phyloP scores from a whole-genome alignment of 2,888 invertebrate species.

The Sturmia bella region DNA sequence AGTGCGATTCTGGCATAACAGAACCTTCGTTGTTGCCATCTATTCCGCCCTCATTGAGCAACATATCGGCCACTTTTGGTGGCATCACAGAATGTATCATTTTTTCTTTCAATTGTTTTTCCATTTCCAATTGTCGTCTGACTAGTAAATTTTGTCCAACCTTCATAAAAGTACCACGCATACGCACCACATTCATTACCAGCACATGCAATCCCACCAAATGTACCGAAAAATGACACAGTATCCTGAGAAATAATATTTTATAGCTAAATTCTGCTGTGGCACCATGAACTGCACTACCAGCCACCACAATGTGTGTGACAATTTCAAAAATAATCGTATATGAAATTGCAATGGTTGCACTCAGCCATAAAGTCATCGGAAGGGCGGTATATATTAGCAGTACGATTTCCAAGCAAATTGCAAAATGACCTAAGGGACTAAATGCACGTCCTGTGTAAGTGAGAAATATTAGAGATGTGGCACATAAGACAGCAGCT shows the following conservation, averaged over 20 bases:
- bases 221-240: conserved; percentile 94
- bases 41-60: conserved; percentile 88
- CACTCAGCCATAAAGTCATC: conserved; percentile 92
- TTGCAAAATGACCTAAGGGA: conserved; percentile 90
- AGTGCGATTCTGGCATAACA: conserved; percentile 74
- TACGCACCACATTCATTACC: conserved; percentile 95
- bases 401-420: conserved; percentile 93
- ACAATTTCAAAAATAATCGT: conserved; percentile 93
- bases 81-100: conserved; percentile 99
- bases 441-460: conserved; percentile 85
- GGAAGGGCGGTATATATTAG: conserved; percentile 97
- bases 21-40: conserved; percentile 72
- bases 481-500: conserved; percentile 86
- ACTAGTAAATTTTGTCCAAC: conserved; percentile 96
- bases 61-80: conserved; percentile 93
- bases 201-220: conserved; percentile 95
- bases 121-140: conserved; percentile 93
- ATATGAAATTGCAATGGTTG: conserved; percentile 89
- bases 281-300: conserved; percentile 82
- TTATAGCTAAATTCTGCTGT: conserved; percentile 84
- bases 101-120: conserved; percentile 96
- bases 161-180: conserved; percentile 98
- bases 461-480: conserved; percentile 87
- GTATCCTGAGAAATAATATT: conserved; percentile 86
- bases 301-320: conserved; percentile 82